phyloP scores from a whole-genome alignment of 2,797 vertebrate genomes.

The Mycteria americana region DNA sequence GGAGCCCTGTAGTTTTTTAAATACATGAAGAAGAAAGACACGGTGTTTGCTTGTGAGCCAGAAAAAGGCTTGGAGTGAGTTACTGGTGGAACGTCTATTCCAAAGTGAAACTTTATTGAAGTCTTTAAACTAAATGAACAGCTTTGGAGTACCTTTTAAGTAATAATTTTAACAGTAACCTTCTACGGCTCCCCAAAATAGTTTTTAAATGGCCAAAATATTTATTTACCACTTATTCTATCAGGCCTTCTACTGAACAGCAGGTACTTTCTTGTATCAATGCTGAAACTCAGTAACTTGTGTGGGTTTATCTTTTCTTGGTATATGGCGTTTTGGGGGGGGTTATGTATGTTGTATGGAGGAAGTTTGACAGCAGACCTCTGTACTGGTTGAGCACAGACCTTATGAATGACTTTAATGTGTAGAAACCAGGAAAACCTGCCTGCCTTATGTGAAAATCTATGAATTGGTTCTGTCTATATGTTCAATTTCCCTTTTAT shows the following conservation, averaged over 20 bases:
- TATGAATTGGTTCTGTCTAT: background rate
- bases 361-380: background rate
- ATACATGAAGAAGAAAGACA: background rate
- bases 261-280: background rate
- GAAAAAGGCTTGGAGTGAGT: background rate
- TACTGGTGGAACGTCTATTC: background rate
- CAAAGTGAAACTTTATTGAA: background rate
- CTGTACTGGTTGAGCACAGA: background rate
- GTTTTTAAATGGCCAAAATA: background rate
- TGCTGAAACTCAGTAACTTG: background rate
- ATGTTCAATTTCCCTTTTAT: background rate
- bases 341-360: background rate
- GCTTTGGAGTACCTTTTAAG: background rate
- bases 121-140: background rate
- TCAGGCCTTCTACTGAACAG: background rate
- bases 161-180: background rate
- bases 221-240: background rate
- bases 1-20: background rate
- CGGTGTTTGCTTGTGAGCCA: background rate
- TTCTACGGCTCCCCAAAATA: background rate
- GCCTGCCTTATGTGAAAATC: background rate
- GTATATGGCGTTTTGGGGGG: background rate
- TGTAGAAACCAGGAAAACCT: background rate
- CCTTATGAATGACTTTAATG: background rate
- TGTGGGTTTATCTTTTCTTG: background rate